Percentiles rank a stretch among this genome's conserved stretches.
Conservation (phyloP, 2,888 invertebrate species). For the Apoda limacodes region DNA sequence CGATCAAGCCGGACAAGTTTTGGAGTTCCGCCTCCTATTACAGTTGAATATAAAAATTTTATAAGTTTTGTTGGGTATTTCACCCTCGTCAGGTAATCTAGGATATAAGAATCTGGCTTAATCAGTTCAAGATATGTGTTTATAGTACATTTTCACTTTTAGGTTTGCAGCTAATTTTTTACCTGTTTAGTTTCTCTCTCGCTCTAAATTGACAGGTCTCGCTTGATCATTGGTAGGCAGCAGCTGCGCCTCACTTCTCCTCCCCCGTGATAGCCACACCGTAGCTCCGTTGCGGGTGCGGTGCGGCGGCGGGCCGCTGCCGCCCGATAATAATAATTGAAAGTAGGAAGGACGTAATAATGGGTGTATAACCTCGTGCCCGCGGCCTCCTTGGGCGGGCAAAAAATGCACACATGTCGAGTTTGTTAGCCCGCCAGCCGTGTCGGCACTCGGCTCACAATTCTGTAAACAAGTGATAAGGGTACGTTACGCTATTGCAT, state of each 20-base stretch:
- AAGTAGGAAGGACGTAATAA: slow-evolving; percentile 71
- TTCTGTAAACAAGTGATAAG: slow-evolving; percentile 50
- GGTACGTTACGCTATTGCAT: slow-evolving; percentile 26
- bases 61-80: slow-evolving; percentile 8
- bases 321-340: slow-evolving; percentile 71
- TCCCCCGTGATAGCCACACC: too few species aligned
- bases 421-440: slow-evolving; percentile 35
- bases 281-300: slow-evolving; percentile 62
- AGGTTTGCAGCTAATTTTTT: too few species aligned
- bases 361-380: slow-evolving; percentile 70
- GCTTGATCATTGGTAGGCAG: slow-evolving; percentile 70
- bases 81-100: too few species aligned
- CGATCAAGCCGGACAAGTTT: slow-evolving; percentile 50
- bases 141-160: slow-evolving; percentile 22
- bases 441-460: too few species aligned
- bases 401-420: slow-evolving; percentile 67
- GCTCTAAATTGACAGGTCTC: slow-evolving; percentile 51
- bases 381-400: slow-evolving; percentile 70
- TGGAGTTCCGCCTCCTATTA: slow-evolving; percentile 69
- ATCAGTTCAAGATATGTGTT: slow-evolving; percentile 6
- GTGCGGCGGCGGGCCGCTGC: too few species aligned
- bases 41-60: slow-evolving; percentile 42
- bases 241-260: slow-evolving; percentile 71
- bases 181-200: slow-evolving; percentile 57
- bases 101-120: too few species aligned